A percentile compares a stretch with the other conserved stretches of the same genome.
These are phyloP conservation scores for Callopanchax toddi DNA, from an alignment of 2,113 vertebrate species.

Conservation along the genomic window DNA sequence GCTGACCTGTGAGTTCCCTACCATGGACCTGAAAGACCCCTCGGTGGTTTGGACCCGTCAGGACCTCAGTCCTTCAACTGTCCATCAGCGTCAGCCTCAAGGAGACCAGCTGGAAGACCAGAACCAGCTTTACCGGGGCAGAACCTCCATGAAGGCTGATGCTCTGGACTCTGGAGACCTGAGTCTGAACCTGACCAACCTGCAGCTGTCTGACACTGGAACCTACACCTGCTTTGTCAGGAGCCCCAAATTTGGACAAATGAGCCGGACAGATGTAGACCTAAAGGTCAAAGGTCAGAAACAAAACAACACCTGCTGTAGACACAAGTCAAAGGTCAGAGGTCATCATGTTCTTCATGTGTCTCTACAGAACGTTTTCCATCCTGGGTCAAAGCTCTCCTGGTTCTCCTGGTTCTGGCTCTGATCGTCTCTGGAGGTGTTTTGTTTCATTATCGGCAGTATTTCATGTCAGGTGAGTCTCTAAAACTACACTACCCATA, in stretches of 20 bases:
- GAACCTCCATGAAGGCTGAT: background rate
- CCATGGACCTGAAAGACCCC: background rate
- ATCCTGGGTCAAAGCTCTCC: background rate
- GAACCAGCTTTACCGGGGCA: no score
- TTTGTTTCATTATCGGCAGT: background rate
- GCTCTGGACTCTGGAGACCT: no score
- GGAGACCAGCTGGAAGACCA: no score
- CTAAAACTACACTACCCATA: no score
- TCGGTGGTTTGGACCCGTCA: background rate
- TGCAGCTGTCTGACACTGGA: background rate
- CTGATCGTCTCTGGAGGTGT: background rate
- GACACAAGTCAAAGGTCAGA: background rate
- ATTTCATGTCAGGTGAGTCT: background rate
- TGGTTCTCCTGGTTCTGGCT: background rate
- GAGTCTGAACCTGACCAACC: no score
- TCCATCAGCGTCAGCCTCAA: no score
- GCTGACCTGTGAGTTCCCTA: no score
- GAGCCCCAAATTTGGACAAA: background rate
- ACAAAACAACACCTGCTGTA: background rate
- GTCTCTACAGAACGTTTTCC: background rate
- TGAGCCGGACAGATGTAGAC: background rate
- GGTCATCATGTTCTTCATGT: background rate
- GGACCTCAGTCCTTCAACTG: no score
- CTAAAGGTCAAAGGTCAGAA: constrained; percentile 1
- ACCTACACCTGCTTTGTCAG: background rate